Conservation (phyloP, 1,140 invertebrate species). For the Lepidurus packardi region DNA sequence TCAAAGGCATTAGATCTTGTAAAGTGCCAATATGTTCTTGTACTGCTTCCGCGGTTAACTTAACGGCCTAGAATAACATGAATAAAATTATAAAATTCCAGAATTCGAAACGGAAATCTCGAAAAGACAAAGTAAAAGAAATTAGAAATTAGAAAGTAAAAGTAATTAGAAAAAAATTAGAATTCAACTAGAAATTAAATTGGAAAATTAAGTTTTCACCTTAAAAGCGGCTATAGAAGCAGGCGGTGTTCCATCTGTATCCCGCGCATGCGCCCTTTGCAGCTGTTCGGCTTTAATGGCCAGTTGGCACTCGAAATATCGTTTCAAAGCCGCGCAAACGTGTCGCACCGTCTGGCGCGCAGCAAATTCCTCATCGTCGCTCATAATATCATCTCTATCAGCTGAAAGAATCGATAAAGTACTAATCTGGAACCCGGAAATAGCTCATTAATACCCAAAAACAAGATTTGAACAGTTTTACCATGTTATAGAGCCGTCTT, state of each 20-base stretch:
- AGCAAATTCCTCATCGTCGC: slow-evolving; percentile 82
- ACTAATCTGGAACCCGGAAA: slow-evolving; percentile 57
- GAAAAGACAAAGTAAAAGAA: slow-evolving; percentile 36
- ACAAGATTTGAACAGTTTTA: slow-evolving; percentile 45
- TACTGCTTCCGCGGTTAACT: slow-evolving; percentile 57
- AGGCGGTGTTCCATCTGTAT: slow-evolving; percentile 42
- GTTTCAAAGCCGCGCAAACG: slow-evolving; percentile 81
- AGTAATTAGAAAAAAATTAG: too few relatives aligned
- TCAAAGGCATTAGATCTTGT: slow-evolving; percentile 67
- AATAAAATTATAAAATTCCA: slow-evolving; percentile 2
- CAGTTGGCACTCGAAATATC: slow-evolving; percentile 88
- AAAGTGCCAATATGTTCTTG: slow-evolving; percentile 76
- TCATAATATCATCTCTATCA: slow-evolving; percentile 56
- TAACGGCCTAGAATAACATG: slow-evolving; percentile 36
- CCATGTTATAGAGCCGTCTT: slow-evolving; percentile 84
- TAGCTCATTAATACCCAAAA: slow-evolving; percentile 1
- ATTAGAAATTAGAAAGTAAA: too few relatives aligned
- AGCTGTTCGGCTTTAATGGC: slow-evolving; percentile 75
- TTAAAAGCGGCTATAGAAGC: slow-evolving; percentile 46
- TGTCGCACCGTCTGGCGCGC: slow-evolving; percentile 90
- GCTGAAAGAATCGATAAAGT: slow-evolving; percentile 70
- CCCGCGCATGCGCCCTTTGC: slow-evolving; percentile 54
- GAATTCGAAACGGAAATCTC: not conserved
- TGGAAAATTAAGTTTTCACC: slow-evolving; percentile 36
- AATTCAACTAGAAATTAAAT: slow-evolving; percentile 13